Percentiles rank a stretch among this genome's conserved stretches.
phyloP scores from a whole-genome alignment of 2,797 vertebrate genomes.

The Mareca penelope region DNA sequence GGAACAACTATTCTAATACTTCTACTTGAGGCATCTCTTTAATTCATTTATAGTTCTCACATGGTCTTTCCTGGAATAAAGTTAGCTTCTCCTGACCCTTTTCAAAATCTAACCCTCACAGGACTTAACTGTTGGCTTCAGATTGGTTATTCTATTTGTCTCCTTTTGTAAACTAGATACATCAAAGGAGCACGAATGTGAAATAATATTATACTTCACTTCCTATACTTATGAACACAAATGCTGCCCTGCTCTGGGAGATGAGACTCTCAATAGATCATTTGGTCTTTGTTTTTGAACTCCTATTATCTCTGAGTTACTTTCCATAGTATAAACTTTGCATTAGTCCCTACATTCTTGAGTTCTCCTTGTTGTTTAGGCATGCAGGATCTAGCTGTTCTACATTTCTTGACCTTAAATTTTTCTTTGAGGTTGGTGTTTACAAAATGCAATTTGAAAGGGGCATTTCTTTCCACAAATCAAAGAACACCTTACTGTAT shows the following conservation, averaged over 20 bases:
- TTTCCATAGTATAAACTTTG: not conserved
- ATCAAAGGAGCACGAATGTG: not conserved
- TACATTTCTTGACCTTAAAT: not conserved
- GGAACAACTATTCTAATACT: not conserved
- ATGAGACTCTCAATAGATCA: not conserved
- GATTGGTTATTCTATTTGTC: not conserved
- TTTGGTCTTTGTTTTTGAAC: not conserved
- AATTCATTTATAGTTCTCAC: not conserved
- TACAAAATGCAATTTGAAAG: not conserved
- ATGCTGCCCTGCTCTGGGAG: not conserved
- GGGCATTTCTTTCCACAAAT: not conserved
- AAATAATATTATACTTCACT: not conserved
- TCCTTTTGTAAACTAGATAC: accelerated
- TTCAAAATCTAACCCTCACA: not conserved
- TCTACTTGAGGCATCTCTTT: not conserved
- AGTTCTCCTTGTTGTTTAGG: not conserved
- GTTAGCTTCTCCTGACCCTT: not conserved
- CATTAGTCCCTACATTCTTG: not conserved
- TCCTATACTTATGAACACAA: not conserved
- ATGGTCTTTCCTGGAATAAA: not conserved
- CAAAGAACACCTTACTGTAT: not conserved
- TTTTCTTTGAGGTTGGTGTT: not conserved
- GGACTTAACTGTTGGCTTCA: not conserved
- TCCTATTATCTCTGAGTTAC: not conserved
- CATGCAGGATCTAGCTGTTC: not conserved